Conservation (phyloP, 2,113 vertebrate species). For the Drymodes brunneopygia region DNA sequence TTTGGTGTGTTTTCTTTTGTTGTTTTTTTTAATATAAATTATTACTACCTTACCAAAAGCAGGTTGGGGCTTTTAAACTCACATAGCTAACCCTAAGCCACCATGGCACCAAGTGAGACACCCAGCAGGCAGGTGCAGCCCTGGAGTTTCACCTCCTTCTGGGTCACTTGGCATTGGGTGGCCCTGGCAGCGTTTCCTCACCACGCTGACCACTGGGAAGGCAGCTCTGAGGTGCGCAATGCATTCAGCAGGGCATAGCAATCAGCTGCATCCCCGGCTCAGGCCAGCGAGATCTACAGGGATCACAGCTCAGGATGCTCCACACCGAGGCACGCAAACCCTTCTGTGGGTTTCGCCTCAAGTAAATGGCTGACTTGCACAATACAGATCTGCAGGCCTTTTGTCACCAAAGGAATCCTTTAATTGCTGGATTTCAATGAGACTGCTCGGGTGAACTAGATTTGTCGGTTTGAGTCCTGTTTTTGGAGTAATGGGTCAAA, state of each 20-base stretch:
- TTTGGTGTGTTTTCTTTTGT: background rate
- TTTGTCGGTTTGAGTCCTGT: background rate
- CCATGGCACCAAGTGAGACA: background rate
- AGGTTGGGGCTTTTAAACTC: background rate
- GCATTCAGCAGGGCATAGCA: fast-evolving
- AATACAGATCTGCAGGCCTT: background rate
- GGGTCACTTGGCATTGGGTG: background rate
- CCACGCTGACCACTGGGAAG: fast-evolving
- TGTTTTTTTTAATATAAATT: background rate
- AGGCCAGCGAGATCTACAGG: fast-evolving
- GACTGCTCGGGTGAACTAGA: background rate
- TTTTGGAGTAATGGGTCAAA: slow-evolving; percentile 9
- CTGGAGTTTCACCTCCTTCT: background rate
- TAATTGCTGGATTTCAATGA: slow-evolving; percentile 2
- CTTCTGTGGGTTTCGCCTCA: background rate
- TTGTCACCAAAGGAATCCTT: background rate
- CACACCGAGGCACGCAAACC: background rate
- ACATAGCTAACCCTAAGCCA: background rate
- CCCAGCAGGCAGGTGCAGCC: background rate
- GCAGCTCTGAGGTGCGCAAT: background rate
- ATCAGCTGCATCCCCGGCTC: background rate
- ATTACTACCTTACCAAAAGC: background rate
- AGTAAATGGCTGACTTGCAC: background rate
- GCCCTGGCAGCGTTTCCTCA: background rate
- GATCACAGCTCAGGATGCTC: background rate